phyloP scores from a whole-genome alignment of 1,140 invertebrate species.

The Drosophila quadrilineata region DNA sequence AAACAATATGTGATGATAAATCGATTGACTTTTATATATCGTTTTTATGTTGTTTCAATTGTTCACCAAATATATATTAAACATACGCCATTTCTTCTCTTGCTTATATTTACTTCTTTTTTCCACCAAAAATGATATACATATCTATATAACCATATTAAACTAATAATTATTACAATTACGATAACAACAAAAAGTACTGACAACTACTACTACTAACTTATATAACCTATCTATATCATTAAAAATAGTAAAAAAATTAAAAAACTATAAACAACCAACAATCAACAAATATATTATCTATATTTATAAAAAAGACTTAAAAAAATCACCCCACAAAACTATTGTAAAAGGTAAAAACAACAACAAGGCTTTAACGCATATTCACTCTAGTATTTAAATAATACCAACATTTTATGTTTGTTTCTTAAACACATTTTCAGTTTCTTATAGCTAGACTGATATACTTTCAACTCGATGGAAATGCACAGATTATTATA shows the following conservation, averaged over 20 bases:
- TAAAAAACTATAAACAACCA: constrained; percentile 8
- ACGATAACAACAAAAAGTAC: constrained; percentile 38
- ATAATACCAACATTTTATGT: constrained; percentile 35
- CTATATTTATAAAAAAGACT: constrained; percentile 20
- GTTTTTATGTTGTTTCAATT: constrained; percentile 71
- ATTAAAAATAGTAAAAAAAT: constrained; percentile 42
- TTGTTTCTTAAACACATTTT: constrained; percentile 28
- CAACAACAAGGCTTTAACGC: constrained; percentile 53
- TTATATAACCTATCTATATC: constrained; percentile 52
- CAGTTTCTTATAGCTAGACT: constrained; percentile 40
- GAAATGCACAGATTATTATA: constrained; percentile 11
- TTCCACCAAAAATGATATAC: constrained; percentile 55
- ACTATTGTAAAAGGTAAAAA: constrained; percentile 78
- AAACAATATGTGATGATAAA: constrained; percentile 61
- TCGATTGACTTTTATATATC: constrained; percentile 64
- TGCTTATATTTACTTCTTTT: constrained; percentile 80
- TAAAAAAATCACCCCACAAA: constrained; percentile 69
- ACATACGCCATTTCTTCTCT: constrained; percentile 80
- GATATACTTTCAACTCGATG: constrained; percentile 5
- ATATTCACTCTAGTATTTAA: constrained; percentile 67
- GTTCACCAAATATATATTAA: constrained; percentile 78
- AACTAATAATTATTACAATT: constrained; percentile 49
- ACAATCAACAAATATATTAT: constrained; percentile 21
- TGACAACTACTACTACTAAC: constrained; percentile 31
- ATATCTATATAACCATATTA: constrained; percentile 53